Percentiles rank a stretch among this genome's conserved stretches.
Evolutionary conservation across 1,140 invertebrate species (phyloP).

Genomic region (Pogonognathellus flavescens): DNA sequence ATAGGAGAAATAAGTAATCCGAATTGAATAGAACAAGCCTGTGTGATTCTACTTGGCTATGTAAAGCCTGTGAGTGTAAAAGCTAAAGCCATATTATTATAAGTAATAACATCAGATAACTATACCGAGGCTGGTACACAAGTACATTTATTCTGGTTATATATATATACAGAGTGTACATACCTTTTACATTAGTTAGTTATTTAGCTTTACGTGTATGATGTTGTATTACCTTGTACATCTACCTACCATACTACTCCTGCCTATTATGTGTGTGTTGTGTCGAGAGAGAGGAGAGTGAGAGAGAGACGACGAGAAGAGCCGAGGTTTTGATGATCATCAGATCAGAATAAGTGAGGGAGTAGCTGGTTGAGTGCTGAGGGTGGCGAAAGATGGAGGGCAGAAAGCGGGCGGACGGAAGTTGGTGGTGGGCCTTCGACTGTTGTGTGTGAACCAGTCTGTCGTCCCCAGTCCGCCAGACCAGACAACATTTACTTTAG

Average conservation of each 20-base stretch:
- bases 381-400: conserved; percentile 61
- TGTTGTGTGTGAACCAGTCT: conserved; percentile 22
- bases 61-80: neutral
- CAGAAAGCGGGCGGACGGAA: conserved; percentile 55
- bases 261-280: neutral
- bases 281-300: neutral
- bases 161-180: too few species aligned
- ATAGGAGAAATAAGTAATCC: too few species aligned
- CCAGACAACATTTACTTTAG: conserved; percentile 47
- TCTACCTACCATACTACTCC: neutral
- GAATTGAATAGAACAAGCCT: neutral
- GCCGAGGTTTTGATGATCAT: conserved; percentile 46
- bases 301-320: conserved; percentile 13
- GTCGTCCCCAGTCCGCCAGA: conserved; percentile 13
- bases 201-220: too few species aligned
- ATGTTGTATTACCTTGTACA: neutral
- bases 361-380: conserved; percentile 47
- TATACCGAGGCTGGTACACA: too few species aligned
- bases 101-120: too few species aligned
- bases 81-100: neutral
- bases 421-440: conserved; percentile 46
- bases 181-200: too few species aligned
- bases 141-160: too few species aligned
- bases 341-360: conserved; percentile 46
- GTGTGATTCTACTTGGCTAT: neutral